These are phyloP conservation scores for Panzeria rudis DNA, from an alignment of 2,888 invertebrate species.

Conservation along the genomic window DNA sequence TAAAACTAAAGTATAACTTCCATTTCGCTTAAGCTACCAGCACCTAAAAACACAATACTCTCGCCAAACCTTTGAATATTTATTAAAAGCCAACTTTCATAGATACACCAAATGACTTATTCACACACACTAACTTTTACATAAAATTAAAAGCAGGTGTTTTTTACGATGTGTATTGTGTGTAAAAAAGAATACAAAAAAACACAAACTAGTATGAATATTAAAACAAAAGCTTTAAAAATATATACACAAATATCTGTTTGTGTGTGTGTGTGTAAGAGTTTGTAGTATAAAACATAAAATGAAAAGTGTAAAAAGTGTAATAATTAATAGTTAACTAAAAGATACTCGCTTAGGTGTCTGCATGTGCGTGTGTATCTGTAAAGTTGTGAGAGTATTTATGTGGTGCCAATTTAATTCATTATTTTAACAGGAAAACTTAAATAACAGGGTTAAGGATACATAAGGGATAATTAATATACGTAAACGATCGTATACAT, in stretches of 20 bases:
- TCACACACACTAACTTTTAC: slow-evolving; percentile 40
- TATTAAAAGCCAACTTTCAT: slow-evolving; percentile 54
- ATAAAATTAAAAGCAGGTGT: slow-evolving; percentile 72
- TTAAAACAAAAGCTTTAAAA: background rate
- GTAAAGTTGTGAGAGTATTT: slow-evolving; percentile 45
- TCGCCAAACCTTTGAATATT: slow-evolving; percentile 55
- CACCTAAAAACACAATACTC: slow-evolving; percentile 14
- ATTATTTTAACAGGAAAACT: slow-evolving; percentile 59
- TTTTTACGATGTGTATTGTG: slow-evolving; percentile 67
- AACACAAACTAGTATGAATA: slow-evolving; percentile 23
- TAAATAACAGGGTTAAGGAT: slow-evolving; percentile 63
- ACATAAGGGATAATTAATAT: slow-evolving; percentile 56
- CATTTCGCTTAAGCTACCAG: slow-evolving; percentile 22
- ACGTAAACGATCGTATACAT: slow-evolving; percentile 9
- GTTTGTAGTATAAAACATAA: slow-evolving; percentile 17
- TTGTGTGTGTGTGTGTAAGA: slow-evolving; percentile 4
- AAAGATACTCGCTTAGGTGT: slow-evolving; percentile 6
- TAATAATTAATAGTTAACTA: slow-evolving; percentile 68
- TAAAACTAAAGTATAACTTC: slow-evolving; percentile 32
- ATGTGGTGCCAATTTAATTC: slow-evolving; percentile 67
- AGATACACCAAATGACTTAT: slow-evolving; percentile 13
- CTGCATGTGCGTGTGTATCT: background rate
- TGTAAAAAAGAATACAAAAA: slow-evolving; percentile 45
- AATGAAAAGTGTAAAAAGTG: slow-evolving; percentile 63
- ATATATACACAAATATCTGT: background rate